A percentile compares a stretch with the other conserved stretches of the same genome.
phyloP scores from a whole-genome alignment of 1,140 invertebrate genomes.

The Drosophila yakuba region DNA sequence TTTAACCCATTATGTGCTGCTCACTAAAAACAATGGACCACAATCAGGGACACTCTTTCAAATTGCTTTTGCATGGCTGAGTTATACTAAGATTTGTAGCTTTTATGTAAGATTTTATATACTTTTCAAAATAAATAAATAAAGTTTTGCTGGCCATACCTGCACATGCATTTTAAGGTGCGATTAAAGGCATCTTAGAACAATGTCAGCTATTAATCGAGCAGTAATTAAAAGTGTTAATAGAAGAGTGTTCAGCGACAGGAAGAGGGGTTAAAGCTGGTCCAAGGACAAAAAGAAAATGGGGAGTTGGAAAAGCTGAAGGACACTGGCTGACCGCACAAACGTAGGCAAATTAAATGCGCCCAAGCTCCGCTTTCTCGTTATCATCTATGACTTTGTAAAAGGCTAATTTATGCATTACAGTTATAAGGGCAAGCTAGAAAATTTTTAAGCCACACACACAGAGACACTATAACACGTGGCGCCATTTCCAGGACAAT shows the following conservation, averaged over 20 bases:
- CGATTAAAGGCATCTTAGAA: too few species aligned
- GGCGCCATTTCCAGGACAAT: constrained; percentile 27
- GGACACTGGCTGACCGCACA: constrained; percentile 25
- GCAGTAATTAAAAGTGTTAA: constrained; percentile 23
- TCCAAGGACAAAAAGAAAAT: neutral
- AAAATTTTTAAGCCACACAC: constrained; percentile 34
- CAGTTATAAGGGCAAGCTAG: constrained; percentile 55
- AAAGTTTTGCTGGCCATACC: too few species aligned
- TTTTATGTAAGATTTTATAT: too few species aligned
- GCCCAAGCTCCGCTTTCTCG: constrained; percentile 29
- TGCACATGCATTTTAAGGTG: too few species aligned
- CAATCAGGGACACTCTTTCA: neutral
- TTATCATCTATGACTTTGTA: constrained; percentile 57
- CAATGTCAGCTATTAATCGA: neutral
- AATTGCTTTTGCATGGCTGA: neutral
- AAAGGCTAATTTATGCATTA: constrained; percentile 78
- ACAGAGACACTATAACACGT: constrained; percentile 26
- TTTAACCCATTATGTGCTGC: constrained; percentile 25
- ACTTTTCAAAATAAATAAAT: too few species aligned
- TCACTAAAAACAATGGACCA: neutral
- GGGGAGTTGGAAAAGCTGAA: constrained; percentile 7
- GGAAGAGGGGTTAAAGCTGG: neutral
- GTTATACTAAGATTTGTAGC: too few species aligned
- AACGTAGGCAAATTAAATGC: constrained; percentile 47
- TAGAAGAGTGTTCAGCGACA: constrained; percentile 22